Evolutionary conservation across 2,888 invertebrate species (phyloP), one percentile per base, ranked within the genome.

Genomic region (Scaeva pyrastri): DNA sequence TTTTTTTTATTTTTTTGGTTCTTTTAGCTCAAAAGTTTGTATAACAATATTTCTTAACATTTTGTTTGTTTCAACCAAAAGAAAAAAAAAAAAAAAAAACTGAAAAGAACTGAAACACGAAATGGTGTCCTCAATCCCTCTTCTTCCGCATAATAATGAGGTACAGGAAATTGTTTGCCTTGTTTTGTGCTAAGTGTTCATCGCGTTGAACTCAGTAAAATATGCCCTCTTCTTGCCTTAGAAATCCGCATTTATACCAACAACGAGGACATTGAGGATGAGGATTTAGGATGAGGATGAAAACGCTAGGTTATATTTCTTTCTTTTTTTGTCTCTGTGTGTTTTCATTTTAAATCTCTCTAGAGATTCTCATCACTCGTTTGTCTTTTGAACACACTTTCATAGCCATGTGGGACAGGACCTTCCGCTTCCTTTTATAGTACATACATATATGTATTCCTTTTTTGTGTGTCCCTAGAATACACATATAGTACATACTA

Each of bases 341-440:
- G 6, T 62, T 41, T 68, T 68, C 21, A 50, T 68, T 68, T 68
- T 39, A 52, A 68, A 68, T 66, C 75, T 76, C 80, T 60, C 73
- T 26, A 64, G 85, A 80, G 75, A 76, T 85, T 76, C 75, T 84
- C 84, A 55, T 70, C 74, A 72, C 48, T 80, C 85, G 73, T 85
- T 85, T 85, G 80, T 81, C 76, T 81, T 85, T 85, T 76, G 72
- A 73, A 45, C 66, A 81, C 85, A 81, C 76, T 80, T 73, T 41
- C 73, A 81, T 77, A 85, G 76, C 72, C 80, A 85, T 85, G 76
- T 85, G 85, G 85, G 80, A 70, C 85, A 85, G 80, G 76, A 80
- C 76, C 66, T 85, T 80, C 80, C 80, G 73, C 55, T 85, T 85
- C 81, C 81, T 85, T 85, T 36, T 78, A 48, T n/a, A n/a, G n/a